Evolutionary conservation across 2,113 vertebrate genomes (phyloP), one percentile per base, ranked within the genome.

Genomic region (Rostratula benghalensis): DNA sequence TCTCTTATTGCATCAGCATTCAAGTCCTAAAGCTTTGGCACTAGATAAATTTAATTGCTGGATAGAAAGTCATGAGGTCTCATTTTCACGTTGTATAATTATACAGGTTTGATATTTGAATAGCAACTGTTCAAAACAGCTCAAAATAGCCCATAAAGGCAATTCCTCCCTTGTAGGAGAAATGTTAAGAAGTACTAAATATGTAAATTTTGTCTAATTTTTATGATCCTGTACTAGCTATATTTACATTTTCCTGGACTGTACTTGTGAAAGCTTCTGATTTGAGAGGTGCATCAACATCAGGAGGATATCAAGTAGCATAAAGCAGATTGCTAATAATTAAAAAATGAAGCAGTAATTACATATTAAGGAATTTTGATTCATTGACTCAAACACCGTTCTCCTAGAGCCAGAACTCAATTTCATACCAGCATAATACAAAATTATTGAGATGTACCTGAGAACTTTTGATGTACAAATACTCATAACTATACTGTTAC

Each of bases 231-330:
- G 1, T 51, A 22, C 16, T 71, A 59, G 22, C 71, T 79, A 53
- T 50, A 31, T 61, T 76, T 95, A 3, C 10, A 30, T 92, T 93
- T 81, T 64, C 4, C 30, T 35, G 9, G 16, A 63, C 79, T 48
- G 4, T 54, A n/a, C 13, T 87, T 56, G 14, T 43, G 30, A 75
- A 28, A 24, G 23, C 33, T 94, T 90, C 78, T 75, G 39, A 59
- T 50, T 5, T 13, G 33, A 48, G 30, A 68, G 18, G 15, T 0
- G 0, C n/a, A 71, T 39, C 8, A n/a, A 20, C 3, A 1, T 56
- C 10, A 39, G 31, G 13, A 54, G 8, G 21, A 30, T 35, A 53
- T 59, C 65, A 74, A 41, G 23, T 48, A 77, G 22, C 22, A 27
- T 54, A 65, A 69, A 83, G 3, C 22, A 77, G 7, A 16, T 61